Evolutionary conservation across 2,113 vertebrate genomes (phyloP), one percentile per base, ranked within the genome.

Genomic region (Speoplatyrhinus poulsoni): DNA sequence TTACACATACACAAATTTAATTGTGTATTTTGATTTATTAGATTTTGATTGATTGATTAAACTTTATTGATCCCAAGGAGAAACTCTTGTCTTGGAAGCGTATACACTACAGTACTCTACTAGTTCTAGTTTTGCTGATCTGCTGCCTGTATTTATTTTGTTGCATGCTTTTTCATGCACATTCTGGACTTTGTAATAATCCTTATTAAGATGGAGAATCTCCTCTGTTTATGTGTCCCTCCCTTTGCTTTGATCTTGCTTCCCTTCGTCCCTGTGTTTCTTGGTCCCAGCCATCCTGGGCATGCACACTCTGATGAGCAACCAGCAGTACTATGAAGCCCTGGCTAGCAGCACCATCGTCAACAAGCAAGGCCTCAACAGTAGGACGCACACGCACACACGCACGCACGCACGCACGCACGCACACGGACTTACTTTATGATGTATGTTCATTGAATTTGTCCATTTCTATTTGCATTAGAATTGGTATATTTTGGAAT

Each of bases 251-350:
- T 59, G 36, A 58, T 46, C 7, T 19, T 52, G n/a, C 60, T 32
- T 10, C 72, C 53, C 74, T n/a, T 46, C 78, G 19, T 64, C 12
- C 65, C 41, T 67, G 72, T 68, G 65, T 48, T 58, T 78, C 69
- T 60, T 13, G 64, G 65, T 77, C 69, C 0, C 84, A 99, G 98
- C 97, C 65, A 99, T 99, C 85, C 93, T 99, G 85, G 98, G 98
- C 13, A 99, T 99, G 98, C 96, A 99, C 89, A 99, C 97, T 1
- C 91, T 99, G 84, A 99, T 99, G 98, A 99, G 98, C 80, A 98
- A 97, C 90, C 96, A 99, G 85, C 98, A 99, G 89, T 99, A 99
- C 89, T 99, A 99, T 9, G 96, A 95, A 87, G 96, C 98, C 6
- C 85, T 99, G 86, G 95, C 96, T 75, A 98, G 96, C 94, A 98